phyloP scores from a whole-genome alignment of 2,113 vertebrate genomes.

The Brachypteracias leptosomus region DNA sequence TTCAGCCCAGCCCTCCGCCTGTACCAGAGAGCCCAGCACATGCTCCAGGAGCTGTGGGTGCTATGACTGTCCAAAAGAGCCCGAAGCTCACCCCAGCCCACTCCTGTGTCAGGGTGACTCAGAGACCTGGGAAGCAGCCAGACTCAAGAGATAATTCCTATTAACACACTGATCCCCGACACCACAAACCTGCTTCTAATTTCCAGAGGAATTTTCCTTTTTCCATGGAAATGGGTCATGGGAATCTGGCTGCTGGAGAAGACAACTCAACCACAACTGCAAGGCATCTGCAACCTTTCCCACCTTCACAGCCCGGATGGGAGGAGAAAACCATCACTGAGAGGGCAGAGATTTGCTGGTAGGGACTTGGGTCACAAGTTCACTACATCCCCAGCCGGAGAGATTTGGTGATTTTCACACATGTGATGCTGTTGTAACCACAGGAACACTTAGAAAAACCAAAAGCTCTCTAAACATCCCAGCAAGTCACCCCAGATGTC shows the following conservation, averaged over 20 bases:
- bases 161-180: not conserved
- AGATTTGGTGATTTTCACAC: conserved; percentile 26
- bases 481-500: conserved; percentile 13
- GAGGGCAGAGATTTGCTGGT: not conserved
- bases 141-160: not conserved
- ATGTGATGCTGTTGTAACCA: not conserved
- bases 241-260: not conserved
- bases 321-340: not conserved
- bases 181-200: conserved; percentile 16
- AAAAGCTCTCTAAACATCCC: conserved; percentile 48
- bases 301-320: not conserved
- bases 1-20: not conserved
- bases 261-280: not conserved
- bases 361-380: not conserved
- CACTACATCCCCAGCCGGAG: not conserved
- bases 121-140: conserved; percentile 1
- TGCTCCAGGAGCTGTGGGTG: not conserved
- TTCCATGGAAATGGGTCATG: not conserved
- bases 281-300: not conserved
- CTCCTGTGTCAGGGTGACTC: not conserved
- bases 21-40: fast-evolving
- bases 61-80: not conserved
- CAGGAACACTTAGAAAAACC: conserved; percentile 33
- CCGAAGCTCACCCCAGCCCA: not conserved
- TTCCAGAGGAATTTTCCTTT: conserved; percentile 29